These are phyloP conservation scores for Ptychodera flava DNA, from an alignment of 35 echinoderm and acorn worm species.

Conservation along the genomic window DNA sequence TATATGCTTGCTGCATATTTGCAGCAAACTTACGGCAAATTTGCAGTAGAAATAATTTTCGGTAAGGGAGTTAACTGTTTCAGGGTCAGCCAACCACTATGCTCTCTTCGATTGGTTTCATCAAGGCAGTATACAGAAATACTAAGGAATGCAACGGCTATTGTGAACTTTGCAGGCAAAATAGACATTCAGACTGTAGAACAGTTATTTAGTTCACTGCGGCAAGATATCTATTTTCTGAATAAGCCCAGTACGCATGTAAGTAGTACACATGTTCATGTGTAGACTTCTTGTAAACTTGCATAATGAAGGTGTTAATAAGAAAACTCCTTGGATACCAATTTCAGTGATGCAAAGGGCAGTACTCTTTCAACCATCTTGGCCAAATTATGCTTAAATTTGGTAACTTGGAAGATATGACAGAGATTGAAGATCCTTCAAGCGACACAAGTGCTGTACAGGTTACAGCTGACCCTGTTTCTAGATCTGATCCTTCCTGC, in stretches of 20 bases:
- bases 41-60: too few species aligned
- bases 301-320: background rate
- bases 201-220: background rate
- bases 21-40: too few species aligned
- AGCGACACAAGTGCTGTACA: too few species aligned
- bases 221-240: background rate
- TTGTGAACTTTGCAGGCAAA: conserved; percentile 3
- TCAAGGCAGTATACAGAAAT: conserved; percentile 12
- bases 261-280: background rate
- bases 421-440: background rate
- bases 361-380: background rate
- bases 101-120: conserved; percentile 29
- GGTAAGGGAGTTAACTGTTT: too few species aligned
- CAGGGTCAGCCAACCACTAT: conserved; percentile 6
- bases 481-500: too few species aligned
- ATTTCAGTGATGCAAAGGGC: background rate
- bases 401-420: background rate
- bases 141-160: conserved; percentile 7
- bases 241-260: background rate
- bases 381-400: background rate
- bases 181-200: background rate
- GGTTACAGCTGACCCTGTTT: too few species aligned
- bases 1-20: too few species aligned
- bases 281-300: background rate
- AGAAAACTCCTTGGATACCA: background rate